Conservation (phyloP, 2,113 vertebrate genomes). For the Arizona elegans region DNA sequence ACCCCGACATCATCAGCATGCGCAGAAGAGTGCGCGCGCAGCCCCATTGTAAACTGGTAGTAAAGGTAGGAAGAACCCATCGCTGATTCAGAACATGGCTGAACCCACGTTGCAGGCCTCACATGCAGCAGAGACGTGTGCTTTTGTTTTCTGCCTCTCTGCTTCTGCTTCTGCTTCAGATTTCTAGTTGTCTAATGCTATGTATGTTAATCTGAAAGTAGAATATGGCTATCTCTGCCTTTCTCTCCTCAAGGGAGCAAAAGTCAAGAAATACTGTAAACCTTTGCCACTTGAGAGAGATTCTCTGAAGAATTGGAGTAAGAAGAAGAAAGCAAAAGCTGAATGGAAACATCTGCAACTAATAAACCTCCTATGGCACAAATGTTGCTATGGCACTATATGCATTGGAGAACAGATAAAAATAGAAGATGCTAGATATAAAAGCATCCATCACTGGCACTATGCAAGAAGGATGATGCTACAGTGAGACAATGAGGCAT, state of each 20-base stretch:
- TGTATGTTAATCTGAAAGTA: neutral
- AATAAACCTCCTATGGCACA: neutral
- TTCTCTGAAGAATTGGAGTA: slow-evolving; percentile 3
- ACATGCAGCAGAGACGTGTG: neutral
- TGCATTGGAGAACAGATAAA: slow-evolving; percentile 33
- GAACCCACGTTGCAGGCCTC: neutral
- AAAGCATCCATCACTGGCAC: slow-evolving; percentile 21
- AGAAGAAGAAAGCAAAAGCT: neutral
- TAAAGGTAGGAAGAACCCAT: no score
- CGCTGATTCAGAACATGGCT: neutral
- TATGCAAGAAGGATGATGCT: neutral
- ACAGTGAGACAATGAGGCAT: slow-evolving; percentile 39
- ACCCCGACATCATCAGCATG: no score
- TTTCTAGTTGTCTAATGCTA: neutral
- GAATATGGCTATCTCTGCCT: no score
- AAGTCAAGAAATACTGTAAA: neutral
- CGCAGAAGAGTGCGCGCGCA: no score
- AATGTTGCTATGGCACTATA: slow-evolving; percentile 30
- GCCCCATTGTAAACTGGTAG: no score
- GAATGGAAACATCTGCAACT: slow-evolving; percentile 33
- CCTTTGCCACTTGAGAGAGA: neutral
- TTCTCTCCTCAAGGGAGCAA: neutral
- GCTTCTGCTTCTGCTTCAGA: neutral
- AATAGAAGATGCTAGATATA: slow-evolving; percentile 16
- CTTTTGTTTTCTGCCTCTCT: neutral